Base-by-base conservation (phyloP, 2,888 invertebrate genomes). In the Digitonthophagus gazella region DNA sequence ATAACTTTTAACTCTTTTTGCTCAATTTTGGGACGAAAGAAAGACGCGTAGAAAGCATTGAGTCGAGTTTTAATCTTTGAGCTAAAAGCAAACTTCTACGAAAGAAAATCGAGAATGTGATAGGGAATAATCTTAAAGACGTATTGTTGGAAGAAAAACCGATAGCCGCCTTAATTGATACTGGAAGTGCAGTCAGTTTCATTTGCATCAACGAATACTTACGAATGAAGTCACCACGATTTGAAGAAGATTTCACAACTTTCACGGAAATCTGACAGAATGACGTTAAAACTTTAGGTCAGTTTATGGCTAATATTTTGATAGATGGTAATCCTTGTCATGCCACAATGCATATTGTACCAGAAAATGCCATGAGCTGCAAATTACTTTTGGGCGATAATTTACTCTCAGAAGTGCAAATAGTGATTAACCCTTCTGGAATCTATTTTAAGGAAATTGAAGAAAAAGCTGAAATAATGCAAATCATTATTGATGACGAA, bases 341-440 rank as follows among this genome's bases (percentile, higher is more conserved):
- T n/a, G n/a, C n/a, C n/a, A n/a, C n/a, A n/a, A n/a, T n/a, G n/a
- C 68, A 68, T 14, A 65, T 70, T 58, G 63, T 70, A 55, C 16
- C 70, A 8, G 68, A 68, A 14, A 16, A 65, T 8, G 44, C 20
- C 14, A 67, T 68, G 57, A 55, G 20, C 6, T 44, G 44, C 6
- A 3, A 61, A n/a, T 20, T 70, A 56, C 11, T 68, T n/a, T 57
- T 70, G 16, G 70, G 66, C n/a, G 57, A 57, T 14, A 20, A 65
- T 15, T 65, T 70, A 8, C 15, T 65, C 15, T 8, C 14, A 8
- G 15, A 15, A n/a, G 55, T 65, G n/a, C 15, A 20, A 55, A 15
- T 65, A 16, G 55, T 8, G 5, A 16, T 65, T 5, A 58, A 15
- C 58, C 16, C 58, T 14, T 15, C 15, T 8, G 58, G 58, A 15